Percentiles rank a stretch among this genome's conserved stretches.
These are phyloP conservation scores for Neodiprion pinetum DNA, from an alignment of 1,140 invertebrate species.

Conservation along the genomic window DNA sequence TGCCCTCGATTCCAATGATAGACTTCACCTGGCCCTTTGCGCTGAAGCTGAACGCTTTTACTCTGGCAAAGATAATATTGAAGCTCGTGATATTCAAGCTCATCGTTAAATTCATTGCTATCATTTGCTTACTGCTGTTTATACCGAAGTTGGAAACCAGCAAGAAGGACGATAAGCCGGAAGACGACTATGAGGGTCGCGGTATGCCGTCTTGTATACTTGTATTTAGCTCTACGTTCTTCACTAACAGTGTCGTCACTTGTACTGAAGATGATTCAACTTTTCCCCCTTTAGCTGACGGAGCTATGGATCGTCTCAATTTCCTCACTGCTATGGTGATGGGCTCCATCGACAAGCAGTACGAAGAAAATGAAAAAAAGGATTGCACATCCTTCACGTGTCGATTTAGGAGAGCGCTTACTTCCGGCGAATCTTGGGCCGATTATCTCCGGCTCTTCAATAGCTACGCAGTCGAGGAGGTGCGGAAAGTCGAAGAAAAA, in stretches of 20 bases:
- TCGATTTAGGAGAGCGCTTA: conserved; percentile 29
- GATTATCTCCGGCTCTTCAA: conserved; percentile 43
- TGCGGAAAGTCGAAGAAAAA: conserved; percentile 14
- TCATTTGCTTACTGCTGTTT: conserved; percentile 76
- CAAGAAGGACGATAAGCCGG: conserved; percentile 33
- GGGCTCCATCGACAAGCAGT: conserved; percentile 41
- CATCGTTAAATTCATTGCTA: conserved; percentile 77
- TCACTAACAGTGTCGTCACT: background rate
- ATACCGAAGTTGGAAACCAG: conserved; percentile 71
- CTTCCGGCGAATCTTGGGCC: conserved; percentile 34
- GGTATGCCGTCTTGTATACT: conserved; percentile 26
- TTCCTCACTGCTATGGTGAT: conserved; percentile 36
- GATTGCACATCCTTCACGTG: conserved; percentile 38
- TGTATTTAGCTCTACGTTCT: background rate
- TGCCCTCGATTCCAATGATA: conserved; percentile 56
- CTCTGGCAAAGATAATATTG: conserved; percentile 74
- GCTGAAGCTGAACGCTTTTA: conserved; percentile 73
- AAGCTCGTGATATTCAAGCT: conserved; percentile 80
- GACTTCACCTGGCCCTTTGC: conserved; percentile 51
- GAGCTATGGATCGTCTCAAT: conserved; percentile 31
- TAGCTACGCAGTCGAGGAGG: conserved; percentile 43
- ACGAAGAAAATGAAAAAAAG: conserved; percentile 23
- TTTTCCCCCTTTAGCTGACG: conserved; percentile 27
- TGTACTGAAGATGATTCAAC: background rate
- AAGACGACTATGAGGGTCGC: conserved; percentile 34